A percentile compares a stretch with the other conserved stretches of the same genome.
Conservation (phyloP, 2,113 vertebrate genomes). For the Noctilio leporinus region DNA sequence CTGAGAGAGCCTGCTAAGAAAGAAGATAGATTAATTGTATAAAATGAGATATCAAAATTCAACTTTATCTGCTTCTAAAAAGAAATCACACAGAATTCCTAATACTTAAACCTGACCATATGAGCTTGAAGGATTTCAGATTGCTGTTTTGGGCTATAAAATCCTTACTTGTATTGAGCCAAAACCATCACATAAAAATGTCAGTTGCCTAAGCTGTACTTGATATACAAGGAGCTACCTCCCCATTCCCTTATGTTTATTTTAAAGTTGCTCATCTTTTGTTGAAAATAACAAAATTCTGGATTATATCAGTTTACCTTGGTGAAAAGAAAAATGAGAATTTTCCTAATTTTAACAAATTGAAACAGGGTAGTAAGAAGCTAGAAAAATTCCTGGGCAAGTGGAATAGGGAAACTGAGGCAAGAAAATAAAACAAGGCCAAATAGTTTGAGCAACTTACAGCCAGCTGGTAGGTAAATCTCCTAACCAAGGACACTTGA, state of each 20-base stretch:
- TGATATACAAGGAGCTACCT: constrained; percentile 28
- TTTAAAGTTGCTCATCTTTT: constrained; percentile 46
- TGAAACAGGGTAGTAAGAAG: too few species aligned
- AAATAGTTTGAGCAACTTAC: too few species aligned
- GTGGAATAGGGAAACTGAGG: too few species aligned
- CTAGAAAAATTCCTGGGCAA: too few species aligned
- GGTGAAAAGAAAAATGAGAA: constrained; percentile 23
- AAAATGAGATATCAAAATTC: constrained; percentile 27
- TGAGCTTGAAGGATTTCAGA: constrained; percentile 44
- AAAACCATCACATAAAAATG: constrained; percentile 57
- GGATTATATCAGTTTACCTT: constrained; percentile 20
- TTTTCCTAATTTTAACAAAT: constrained; percentile 45
- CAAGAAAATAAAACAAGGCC: too few species aligned
- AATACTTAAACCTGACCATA: constrained; percentile 18
- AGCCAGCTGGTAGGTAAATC: too few species aligned
- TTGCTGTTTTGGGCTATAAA: constrained; percentile 46
- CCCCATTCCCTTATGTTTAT: neutral
- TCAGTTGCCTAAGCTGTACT: constrained; percentile 48
- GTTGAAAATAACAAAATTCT: constrained; percentile 26
- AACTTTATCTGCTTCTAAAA: constrained; percentile 21
- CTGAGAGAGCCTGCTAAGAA: too few species aligned
- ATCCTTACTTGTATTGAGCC: constrained; percentile 46
- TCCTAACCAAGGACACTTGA: too few species aligned
- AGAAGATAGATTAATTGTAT: neutral
- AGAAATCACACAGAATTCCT: neutral